Evolutionary conservation across 2,797 vertebrate genomes (phyloP).

Genomic region (Aselliscus stoliczkanus): DNA sequence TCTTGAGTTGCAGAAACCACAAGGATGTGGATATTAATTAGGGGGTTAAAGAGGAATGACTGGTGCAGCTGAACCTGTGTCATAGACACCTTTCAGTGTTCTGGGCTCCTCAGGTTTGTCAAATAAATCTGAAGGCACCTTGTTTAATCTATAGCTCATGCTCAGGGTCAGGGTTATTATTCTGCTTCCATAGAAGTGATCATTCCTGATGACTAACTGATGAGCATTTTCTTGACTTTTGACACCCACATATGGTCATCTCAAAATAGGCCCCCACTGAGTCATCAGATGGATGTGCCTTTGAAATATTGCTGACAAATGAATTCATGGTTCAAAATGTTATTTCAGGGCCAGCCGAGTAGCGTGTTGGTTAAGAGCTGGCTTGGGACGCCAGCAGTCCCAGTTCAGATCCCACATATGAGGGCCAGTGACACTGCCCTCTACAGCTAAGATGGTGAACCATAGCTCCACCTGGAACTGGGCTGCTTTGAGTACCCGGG

Average conservation of each 20-base stretch:
- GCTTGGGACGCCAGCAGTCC: no score
- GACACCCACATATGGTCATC: background rate
- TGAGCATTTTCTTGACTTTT: conserved; percentile 31
- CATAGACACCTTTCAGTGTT: background rate
- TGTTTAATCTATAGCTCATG: background rate
- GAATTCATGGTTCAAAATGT: background rate
- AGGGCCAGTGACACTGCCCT: no score
- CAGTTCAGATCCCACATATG: no score
- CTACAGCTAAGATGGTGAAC: no score
- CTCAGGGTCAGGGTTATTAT: background rate
- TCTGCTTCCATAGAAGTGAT: background rate
- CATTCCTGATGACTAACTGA: background rate
- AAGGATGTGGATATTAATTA: background rate
- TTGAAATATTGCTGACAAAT: conserved; percentile 18
- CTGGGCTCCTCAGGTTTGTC: background rate
- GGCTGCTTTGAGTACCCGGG: no score
- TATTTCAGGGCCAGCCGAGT: no score
- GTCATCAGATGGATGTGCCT: background rate
- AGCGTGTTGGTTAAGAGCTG: no score
- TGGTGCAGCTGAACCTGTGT: background rate
- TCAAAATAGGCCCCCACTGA: background rate
- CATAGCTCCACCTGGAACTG: no score
- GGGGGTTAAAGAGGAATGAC: background rate
- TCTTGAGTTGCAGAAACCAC: background rate
- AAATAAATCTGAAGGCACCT: background rate